Conservation (phyloP, 2,797 vertebrate genomes). For the Leucoraja ocellata region DNA sequence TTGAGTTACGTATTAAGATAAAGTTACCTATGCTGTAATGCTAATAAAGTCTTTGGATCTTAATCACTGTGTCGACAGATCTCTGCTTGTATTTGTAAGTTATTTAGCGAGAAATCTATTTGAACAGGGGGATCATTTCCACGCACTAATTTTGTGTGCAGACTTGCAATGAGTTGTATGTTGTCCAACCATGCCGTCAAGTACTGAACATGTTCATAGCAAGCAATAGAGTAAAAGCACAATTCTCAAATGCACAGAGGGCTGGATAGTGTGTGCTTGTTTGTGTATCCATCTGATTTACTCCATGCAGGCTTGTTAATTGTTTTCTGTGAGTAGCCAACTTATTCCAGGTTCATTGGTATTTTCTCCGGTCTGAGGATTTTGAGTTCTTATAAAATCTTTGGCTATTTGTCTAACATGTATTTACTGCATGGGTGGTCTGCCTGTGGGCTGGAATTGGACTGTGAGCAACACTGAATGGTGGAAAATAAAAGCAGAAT, state of each 20-base stretch:
- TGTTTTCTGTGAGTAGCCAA: no score
- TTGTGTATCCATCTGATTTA: no score
- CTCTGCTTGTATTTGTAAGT: no score
- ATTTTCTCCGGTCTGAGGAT: not conserved
- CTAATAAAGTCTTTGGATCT: no score
- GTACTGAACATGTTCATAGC: not conserved
- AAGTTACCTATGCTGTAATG: no score
- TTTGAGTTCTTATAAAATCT: not conserved
- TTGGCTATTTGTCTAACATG: not conserved
- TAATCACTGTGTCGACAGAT: no score
- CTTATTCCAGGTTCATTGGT: not conserved
- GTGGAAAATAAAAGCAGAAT: not conserved
- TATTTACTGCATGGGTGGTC: not conserved
- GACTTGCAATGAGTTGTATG: not conserved
- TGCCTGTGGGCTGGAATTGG: not conserved
- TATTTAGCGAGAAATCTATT: not conserved
- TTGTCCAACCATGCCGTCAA: not conserved
- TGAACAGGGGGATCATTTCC: not conserved
- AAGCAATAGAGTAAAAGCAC: no score
- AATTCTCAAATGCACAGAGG: no score
- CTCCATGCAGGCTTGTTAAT: no score
- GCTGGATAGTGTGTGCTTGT: no score
- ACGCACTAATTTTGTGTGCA: not conserved
- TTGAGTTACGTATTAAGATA: no score
- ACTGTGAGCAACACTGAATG: not conserved